Conservation (phyloP, 2,113 vertebrate species). For the Vanacampus margaritifer region DNA sequence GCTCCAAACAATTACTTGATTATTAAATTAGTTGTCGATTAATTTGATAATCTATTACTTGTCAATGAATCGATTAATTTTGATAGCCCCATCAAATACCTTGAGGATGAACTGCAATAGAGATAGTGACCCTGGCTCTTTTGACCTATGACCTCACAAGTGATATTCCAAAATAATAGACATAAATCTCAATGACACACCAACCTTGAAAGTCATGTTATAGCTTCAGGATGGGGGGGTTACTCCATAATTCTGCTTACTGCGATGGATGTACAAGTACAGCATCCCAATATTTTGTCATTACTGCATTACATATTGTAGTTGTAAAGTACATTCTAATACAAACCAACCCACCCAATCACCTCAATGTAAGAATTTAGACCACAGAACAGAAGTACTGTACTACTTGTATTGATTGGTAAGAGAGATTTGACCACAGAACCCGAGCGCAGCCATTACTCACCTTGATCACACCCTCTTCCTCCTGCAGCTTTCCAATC, state of each 20-base stretch:
- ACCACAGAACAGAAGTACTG: constrained; percentile 25
- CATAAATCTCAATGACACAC: neutral
- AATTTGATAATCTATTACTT: too few species aligned
- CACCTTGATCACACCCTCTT: constrained; percentile 48
- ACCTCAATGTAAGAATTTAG: constrained; percentile 30
- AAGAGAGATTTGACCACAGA: constrained; percentile 53
- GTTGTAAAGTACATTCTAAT: constrained; percentile 18
- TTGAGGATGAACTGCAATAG: neutral
- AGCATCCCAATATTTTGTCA: neutral
- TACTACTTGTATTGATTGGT: constrained; percentile 51
- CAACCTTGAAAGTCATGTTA: neutral
- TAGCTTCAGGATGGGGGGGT: neutral
- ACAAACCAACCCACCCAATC: constrained; percentile 26
- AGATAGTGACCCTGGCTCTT: neutral
- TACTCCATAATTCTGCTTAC: neutral
- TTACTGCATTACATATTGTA: neutral
- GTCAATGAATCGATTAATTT: too few species aligned
- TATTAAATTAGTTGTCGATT: too few species aligned
- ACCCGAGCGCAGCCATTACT: constrained; percentile 45
- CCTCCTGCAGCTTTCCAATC: constrained; percentile 53
- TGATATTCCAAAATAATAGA: neutral
- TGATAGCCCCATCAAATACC: neutral
- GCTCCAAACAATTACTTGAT: too few species aligned
- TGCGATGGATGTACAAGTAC: neutral
- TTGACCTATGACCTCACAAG: neutral